Evolutionary conservation across 1,140 invertebrate species (phyloP).

Genomic region (Diploscapter pachys): DNA sequence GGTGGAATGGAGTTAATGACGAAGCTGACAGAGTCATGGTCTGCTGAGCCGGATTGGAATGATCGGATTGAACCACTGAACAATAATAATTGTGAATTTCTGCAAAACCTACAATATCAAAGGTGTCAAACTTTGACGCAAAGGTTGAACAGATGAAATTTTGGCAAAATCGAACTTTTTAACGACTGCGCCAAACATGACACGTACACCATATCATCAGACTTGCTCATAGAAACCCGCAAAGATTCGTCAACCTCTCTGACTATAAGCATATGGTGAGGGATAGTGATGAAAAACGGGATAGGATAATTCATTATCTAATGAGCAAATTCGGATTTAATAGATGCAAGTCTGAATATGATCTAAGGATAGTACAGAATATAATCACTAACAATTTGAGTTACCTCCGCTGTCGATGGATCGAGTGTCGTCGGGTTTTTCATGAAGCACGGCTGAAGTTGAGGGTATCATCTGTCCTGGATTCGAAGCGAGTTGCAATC

Average conservation of each 20-base stretch:
- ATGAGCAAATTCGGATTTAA: neutral
- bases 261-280: too few species aligned
- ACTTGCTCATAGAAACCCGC: too few species aligned
- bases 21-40: constrained; percentile 11
- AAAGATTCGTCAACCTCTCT: too few species aligned
- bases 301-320: too few species aligned
- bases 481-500: neutral
- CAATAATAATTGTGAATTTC: neutral
- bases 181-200: too few species aligned
- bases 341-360: constrained; percentile 3
- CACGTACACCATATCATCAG: too few species aligned
- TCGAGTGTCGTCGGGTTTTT: constrained; percentile 14
- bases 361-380: constrained; percentile 5
- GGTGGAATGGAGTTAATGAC: constrained; percentile 20
- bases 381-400: neutral
- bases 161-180: too few species aligned
- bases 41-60: constrained; percentile 38
- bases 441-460: neutral
- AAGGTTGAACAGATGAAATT: too few species aligned
- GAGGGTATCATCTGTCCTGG: neutral
- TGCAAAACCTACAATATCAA: too few species aligned
- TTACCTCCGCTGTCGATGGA: constrained; percentile 36
- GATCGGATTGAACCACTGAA: constrained; percentile 58
- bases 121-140: too few species aligned
- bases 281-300: too few species aligned